Base-by-base conservation (phyloP, 2,888 invertebrate species). In the Acanthacorydalis orientalis region DNA sequence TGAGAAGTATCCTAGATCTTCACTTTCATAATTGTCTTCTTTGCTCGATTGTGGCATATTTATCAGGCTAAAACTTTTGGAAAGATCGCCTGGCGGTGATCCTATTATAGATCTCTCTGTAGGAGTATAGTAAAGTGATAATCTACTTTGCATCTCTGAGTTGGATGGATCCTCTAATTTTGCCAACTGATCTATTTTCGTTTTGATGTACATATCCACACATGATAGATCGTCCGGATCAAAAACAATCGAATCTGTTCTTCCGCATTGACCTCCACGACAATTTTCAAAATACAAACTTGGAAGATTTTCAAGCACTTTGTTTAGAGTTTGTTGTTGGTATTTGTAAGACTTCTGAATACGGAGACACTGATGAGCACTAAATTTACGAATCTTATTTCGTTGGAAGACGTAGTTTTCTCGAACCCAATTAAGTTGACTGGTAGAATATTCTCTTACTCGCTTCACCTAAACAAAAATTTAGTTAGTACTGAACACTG, bases 351-450 rank as follows among this genome's bases (percentile, higher is more conserved):
- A 89, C 64, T 93, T 92, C 32, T 92, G 79, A 41, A 95, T 68
- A 46, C 88, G 77, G 42, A 92, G 69, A 49, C 93, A 80, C 67
- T 95, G 92, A 62, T 90, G 89, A 15, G 89, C 83, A 68, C 92
- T 91, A 69, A 93, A 95, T 66, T 93, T 93, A 44, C 92, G 75
- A 53, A 95, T 90, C 66, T 91, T 85, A 67, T 91, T 87, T 49
- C 93, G 77, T 67, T 95, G 95, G 74, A 88, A 88, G 62, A 92
- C 86, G 68, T 95, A 95, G 67, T 91, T 92, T 64, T 93, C 93
- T 51, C 92, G 77, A 54, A 95, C 88, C 83, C 90, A 88, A 66
- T 89, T 89, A 57, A 95, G 72, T 67, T 93, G 92, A 51, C 80
- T 75, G 35, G 86, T 84, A 15, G 93, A 91, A 64, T 95, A 95